Base-by-base conservation (phyloP, 2,113 vertebrate species). In the rat (Rattus norvegicus) region DNA sequence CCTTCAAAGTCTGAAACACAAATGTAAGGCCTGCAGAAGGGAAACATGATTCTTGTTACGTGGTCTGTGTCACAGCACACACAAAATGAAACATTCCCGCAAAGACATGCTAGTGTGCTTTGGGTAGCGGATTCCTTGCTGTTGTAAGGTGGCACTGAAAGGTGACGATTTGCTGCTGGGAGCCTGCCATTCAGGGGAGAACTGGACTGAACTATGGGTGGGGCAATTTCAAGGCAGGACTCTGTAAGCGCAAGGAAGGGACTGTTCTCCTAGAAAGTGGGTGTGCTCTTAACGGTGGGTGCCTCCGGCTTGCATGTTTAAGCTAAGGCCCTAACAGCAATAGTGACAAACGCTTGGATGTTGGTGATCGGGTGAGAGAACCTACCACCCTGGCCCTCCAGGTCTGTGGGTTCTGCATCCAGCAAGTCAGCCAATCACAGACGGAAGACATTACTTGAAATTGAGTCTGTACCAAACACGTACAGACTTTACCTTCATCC, bases 1-100 rank as follows among this genome's bases (percentile, higher is more conserved):
- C 56, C 77, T 95, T 92, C 56, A 81, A 93, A 93, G n/a, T 26
- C 54, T 5, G 54, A 81, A 72, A 70, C 77, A 80, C 73, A 95
- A 95, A n/a, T 90, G 90, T 76, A 88, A 94, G 47, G 89, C 16
- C 92, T 69, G 9, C 43, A 80, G 54, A 75, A 95, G n/a, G 5
- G 61, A 95, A 75, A 76, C 7, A 92, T 19, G n/a, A 36, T 94
- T 92, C 33, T 22, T 95, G 81, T 86, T 70, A 47, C 39, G 47
- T 70, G 17, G 43, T 11, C 54, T 73, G 65, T 11, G 59, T n/a
- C 76, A 81, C 2, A 70, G 17, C 30, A 91, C 94, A 72, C 65
- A 86, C 43, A 49, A 76, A 75, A 92, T 54, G 49, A 47, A 91
- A 26, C 43, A 72, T 86, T 80, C 96, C 81, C 52, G 75, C 12